Percentiles rank a stretch among this genome's conserved stretches.
Conservation (phyloP, 2,797 vertebrate genomes). For the Hydrocynus forskahlii region DNA sequence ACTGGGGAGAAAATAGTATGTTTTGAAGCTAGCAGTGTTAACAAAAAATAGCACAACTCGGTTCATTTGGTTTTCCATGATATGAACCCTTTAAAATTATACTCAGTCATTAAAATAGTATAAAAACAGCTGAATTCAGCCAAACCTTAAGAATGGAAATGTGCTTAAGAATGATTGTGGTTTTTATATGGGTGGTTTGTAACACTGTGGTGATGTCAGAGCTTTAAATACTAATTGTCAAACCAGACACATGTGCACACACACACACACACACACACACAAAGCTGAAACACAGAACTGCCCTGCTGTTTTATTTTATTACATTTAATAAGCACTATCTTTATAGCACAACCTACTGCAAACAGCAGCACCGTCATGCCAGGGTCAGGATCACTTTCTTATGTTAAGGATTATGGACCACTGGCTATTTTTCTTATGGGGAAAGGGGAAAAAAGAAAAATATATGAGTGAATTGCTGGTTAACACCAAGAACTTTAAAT, state of each 20-base stretch:
- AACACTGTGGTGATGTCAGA: not conserved
- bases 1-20: no score
- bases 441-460: no score
- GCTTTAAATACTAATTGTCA: not conserved
- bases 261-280: not conserved
- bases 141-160: not conserved
- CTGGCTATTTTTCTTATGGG: no score
- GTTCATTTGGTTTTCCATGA: no score
- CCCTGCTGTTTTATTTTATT: not conserved
- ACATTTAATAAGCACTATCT: conserved; percentile 13
- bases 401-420: conserved; percentile 3
- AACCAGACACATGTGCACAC: not conserved
- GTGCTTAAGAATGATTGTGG: not conserved
- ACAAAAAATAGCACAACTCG: no score
- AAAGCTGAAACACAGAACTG: not conserved
- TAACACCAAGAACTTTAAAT: no score
- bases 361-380: not conserved
- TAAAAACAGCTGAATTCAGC: not conserved
- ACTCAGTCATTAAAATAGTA: not conserved
- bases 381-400: not conserved
- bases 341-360: not conserved
- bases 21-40: no score
- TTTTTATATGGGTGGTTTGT: not conserved
- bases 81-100: not conserved
- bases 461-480: no score